Evolutionary conservation across 2,113 vertebrate genomes (phyloP), one percentile per base, ranked within the genome.

Genomic region (Aspiorhynchus laticeps): DNA sequence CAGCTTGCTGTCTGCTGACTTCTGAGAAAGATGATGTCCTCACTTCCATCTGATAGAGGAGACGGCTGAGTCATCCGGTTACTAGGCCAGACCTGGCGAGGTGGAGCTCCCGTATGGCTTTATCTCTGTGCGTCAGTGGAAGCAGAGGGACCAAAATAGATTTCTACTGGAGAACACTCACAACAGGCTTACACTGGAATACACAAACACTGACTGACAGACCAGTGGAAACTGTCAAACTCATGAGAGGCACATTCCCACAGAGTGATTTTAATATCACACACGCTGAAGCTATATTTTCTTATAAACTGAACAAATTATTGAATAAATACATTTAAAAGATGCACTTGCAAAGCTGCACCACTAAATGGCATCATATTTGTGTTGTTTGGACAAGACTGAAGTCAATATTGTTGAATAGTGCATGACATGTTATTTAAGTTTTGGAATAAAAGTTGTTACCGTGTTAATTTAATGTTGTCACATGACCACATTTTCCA

Each of bases 121-220:
- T 84, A 84, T 74, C 82, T 74, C 43, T 67, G 61, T 31, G 80
- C 80, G 80, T 82, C 59, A 67, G 80, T 67, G 12, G 74, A 85
- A 85, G 36, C 6, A 85, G 24, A 31, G 15, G 11, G 26, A 4
- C 56, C 71, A 19, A 77, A 75, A 77, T 41, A 78, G 74, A 85
- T 48, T 33, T 63, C 8, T 36, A 17, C 15, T 43, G 9, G 43
- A 63, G 77, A 73, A 38, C 33, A 69, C 0, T 1, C 65, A 33
- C 65, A 69, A 21, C 67, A 73, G 21, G 69, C 3, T 71, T 38
- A 71, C 67, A 38, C 4, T 71, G 11, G 11, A n/a, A n/a, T 14
- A 41, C 69, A 41, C 71, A 74, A 1, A 74, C 5, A 74, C 21
- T 74, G 36, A 41, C 21, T 12, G 36, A n/a, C 4, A 11, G 21